Base-by-base conservation (phyloP, 2,113 vertebrate genomes). In the Leucoraja erinaceus region DNA sequence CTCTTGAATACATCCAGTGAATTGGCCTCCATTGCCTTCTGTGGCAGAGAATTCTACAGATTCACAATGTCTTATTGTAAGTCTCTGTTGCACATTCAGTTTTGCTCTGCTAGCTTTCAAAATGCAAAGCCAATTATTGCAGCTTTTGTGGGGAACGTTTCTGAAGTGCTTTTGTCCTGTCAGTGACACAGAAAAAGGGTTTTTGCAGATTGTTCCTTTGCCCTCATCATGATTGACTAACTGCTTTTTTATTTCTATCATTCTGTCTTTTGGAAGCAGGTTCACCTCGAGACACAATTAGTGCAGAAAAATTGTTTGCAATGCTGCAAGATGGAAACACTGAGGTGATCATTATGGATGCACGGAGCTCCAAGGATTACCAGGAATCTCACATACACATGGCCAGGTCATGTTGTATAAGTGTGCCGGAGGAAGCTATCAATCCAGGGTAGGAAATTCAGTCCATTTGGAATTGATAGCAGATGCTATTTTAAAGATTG, bases 341-440 rank as follows among this genome's bases (percentile, higher is more conserved):
- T 63, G 96, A 96, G 77, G 76, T 98, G 93, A 96, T 99, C 93
- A 97, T 99, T 94, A 98, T 99, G 98, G 99, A 99, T 93, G 97
- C 98, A 33, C 97, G 99, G 54, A 96, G 93, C 94, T 38, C 93
- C 14, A 95, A 93, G 54, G 97, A 99, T 95, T 98, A 97, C 94
- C 96, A 97, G 93, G 97, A 98, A 94, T 99, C 99, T 8, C 97
- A 96, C 94, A 98, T 99, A 94, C 95, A 95, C 93, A 95, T 97
- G 93, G 97, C 97, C 16, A 66, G 88, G 93, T 28, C 96, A 96
- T 95, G 12, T 63, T 96, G 95, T 86, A 95, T 99, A 95, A 98
- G 97, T 3, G 97, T 99, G 92, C 98, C 99, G 86, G 97, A 99
- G 94, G 98, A 99, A 95, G 97, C 98, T 74, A 95, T 99, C 94